Evolutionary conservation across 2,888 invertebrate species (phyloP), one percentile per base, ranked within the genome.

Genomic region (Drosophila histrio): DNA sequence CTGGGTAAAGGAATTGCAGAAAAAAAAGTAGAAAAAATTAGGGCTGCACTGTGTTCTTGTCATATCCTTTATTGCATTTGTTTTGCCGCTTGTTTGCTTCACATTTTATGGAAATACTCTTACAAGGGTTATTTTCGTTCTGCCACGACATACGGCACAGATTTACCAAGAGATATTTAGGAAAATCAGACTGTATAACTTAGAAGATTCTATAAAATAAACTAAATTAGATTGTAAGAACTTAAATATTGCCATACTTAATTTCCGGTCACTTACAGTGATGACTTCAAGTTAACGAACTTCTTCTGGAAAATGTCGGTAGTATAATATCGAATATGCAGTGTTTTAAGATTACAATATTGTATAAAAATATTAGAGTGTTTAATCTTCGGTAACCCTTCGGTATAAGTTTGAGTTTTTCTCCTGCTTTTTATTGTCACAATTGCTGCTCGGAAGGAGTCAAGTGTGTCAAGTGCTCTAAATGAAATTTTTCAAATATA

Each of bases 41-140:
- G 21, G 32, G 21, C 46, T 72, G 73, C 62, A 63, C 36, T 47
- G 38, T 49, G 66, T 74, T 61, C 56, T 66, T 84, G 75, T 83
- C 84, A 79, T 83, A 69, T 69, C 59, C 65, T 62, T 88, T 88
- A 82, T 80, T 87, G 79, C 72, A 85, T 88, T 84, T 80, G 59
- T 68, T 70, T 67, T 71, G 62, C 32, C 49, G 43, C 65, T 62
- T 66, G 36, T 50, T 68, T 60, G 41, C 52, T 61, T 59, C 26
- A 7, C 36, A 30, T 13, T 19, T 24, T 39, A 15, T 38, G n/a
- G 32, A 9, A 2, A 47, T 44, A 17, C 28, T 22, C 36, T 56
- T 24, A 8, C 6, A 30, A 26, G 36, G 13, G 7, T 17, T 36
- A 9, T 13, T 28, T 41, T 21, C 13, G 13, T 32, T 17, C 32